Evolutionary conservation across 2,888 invertebrate species (phyloP), one percentile per base, ranked within the genome.

Genomic region (Ceriagrion tenellum): DNA sequence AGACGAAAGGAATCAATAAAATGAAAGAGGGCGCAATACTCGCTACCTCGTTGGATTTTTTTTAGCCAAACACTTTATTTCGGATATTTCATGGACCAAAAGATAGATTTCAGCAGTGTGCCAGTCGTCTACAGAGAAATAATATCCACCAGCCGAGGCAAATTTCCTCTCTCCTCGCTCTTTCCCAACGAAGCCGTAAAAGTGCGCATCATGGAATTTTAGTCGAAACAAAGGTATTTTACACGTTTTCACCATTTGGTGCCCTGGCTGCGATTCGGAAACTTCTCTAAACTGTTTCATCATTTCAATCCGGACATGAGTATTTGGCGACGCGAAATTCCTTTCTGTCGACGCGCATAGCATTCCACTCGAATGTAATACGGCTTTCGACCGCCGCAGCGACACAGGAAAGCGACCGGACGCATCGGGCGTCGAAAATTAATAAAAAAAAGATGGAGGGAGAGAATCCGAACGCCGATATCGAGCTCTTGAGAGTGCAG

Each of bases 381-480:
- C 81, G 69, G 18, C 81, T 81, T 8, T 26, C 81, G 13, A 4
- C 13, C 81, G 35, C 81, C 81, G 2, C 16, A 35, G 81, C 16
- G 20, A 13, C 26, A 81, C 35, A 35, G 81, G 30, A 81, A 69
- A 69, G n/a, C 69, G 0, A 35, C 81, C 18, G 81, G 35, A 35
- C 81, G 81, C 81, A 81, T 81, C 26, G 81, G 35, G 81, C 81
- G 35, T 35, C 35, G 13, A 81, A 81, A 18, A 81, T 35, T 81
- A 13, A 69, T 59, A n/a, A 81, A 26, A 35, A 81, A 81, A 35
- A 81, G 35, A 35, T 35, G 26, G 35, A 4, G 2, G 10, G 26
- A 69, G 69, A 26, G 69, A 81, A 81, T 81, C 81, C 30, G 4
- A 35, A 81, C 81, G 81, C 81, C 81, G 81, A 81, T 81, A 81